phyloP scores from a whole-genome alignment of 2,797 vertebrate genomes.

The Prionace glauca region DNA sequence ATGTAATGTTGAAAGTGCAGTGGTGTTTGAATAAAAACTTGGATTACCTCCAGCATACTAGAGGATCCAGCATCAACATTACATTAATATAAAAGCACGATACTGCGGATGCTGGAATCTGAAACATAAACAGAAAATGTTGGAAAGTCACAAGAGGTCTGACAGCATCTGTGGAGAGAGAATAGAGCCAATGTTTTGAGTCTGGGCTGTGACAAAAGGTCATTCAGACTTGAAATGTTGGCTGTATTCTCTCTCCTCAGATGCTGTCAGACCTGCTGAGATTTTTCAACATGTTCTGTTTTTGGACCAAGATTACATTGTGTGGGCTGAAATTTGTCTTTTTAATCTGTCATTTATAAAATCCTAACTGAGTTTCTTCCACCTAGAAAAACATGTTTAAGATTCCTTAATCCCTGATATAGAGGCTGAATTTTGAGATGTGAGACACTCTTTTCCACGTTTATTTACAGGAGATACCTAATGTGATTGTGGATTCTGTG shows the following conservation, averaged over 20 bases:
- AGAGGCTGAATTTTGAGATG: background rate
- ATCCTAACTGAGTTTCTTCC: background rate
- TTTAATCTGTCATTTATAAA: background rate
- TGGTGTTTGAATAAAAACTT: background rate
- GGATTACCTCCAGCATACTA: background rate
- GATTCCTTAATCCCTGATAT: background rate
- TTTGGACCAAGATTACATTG: background rate
- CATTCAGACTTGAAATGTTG: too few species aligned
- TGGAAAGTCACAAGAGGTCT: too few species aligned
- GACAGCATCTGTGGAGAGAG: too few species aligned
- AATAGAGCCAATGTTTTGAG: too few species aligned
- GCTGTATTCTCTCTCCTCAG: too few species aligned
- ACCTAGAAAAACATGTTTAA: background rate
- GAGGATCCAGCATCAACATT: background rate
- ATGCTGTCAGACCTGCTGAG: too few species aligned
- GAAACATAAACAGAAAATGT: too few species aligned
- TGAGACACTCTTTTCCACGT: background rate
- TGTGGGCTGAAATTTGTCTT: background rate
- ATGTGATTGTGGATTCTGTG: conserved; percentile 53
- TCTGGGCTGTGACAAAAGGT: too few species aligned
- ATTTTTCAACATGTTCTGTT: too few species aligned
- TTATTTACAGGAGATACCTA: conserved; percentile 52
- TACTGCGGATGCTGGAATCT: too few species aligned
- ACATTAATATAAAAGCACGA: background rate
- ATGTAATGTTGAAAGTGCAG: background rate